Evolutionary conservation across 2,888 invertebrate genomes (phyloP), one percentile per base, ranked within the genome.

Genomic region (Papilio demoleus): DNA sequence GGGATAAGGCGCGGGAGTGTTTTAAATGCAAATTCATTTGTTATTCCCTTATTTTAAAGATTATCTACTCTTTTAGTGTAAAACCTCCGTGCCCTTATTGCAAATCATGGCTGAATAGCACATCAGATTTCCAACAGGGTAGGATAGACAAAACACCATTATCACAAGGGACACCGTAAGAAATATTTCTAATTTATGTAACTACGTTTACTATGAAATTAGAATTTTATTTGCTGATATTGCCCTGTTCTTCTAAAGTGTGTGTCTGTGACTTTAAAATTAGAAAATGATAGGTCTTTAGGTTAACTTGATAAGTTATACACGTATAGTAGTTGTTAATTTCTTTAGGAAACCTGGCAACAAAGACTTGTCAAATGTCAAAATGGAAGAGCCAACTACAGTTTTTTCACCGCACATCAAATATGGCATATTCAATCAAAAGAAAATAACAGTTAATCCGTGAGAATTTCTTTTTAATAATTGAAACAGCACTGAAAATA

Each of bases 381-480:
- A 58, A 62, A 50, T 63, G 9, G 63, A 45, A 9, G 1, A 40
- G 9, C 47, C 38, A 27, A 36, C 50, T 6, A 5, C 53, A 3
- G 68, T 79, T 0, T 75, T 76, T 0, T 74, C 76, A 0, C 79
- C 81, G 0, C 81, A 82, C 59, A 74, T 82, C 0, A 83, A 83
- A 34, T 83, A 83, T 60, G 83, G 83, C 0, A 70, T 83, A 0
- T 83, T 83, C 40, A 36, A 36, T 17, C 59, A 66, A 22, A 66
- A 36, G 17, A 66, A 56, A n/a, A 24, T 59, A 8, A 9, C 59
- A 5, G 12, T 24, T 12, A 61, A 50, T 9, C 38, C 17, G 60
- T 60, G 12, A 67, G 59, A 59, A 8, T 14, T 34, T 27, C 9
- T 17, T 42, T 14, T 60, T 11, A 12, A 38, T 3, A n/a, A n/a